Evolutionary conservation across 53 echinoderm and acorn worm genomes (phyloP).

Genomic region (Echinarachnius parma): DNA sequence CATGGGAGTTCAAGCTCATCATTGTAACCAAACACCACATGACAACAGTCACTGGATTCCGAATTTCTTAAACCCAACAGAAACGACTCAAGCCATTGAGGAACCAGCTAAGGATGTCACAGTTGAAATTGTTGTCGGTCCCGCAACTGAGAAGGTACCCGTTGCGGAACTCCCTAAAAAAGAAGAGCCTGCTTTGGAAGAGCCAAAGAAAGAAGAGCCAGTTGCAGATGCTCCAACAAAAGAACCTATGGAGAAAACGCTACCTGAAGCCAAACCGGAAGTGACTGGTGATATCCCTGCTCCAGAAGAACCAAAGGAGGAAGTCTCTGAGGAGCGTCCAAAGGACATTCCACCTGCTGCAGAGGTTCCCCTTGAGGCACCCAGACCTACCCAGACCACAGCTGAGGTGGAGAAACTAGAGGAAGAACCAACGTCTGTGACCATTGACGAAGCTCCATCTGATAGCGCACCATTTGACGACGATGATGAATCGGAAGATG

Average conservation of each 20-base stretch:
- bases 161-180: no score
- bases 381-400: constrained; percentile 38
- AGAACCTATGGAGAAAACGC: constrained; percentile 32
- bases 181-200: no score
- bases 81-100: constrained; percentile 18
- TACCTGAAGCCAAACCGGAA: constrained; percentile 34
- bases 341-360: constrained; percentile 43
- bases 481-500: constrained; percentile 49
- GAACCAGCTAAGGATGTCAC: constrained; percentile 36
- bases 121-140: constrained; percentile 39
- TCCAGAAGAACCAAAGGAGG: constrained; percentile 33
- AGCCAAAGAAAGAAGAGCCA: constrained; percentile 22
- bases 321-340: constrained; percentile 33
- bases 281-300: constrained; percentile 51
- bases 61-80: constrained; percentile 22
- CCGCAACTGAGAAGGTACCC: no score
- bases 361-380: constrained; percentile 48
- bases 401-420: constrained; percentile 37
- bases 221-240: constrained; percentile 2
- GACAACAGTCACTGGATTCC: no score
- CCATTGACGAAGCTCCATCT: constrained; percentile 40
- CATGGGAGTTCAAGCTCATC: no score
- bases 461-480: constrained; percentile 32
- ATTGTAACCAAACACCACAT: no score
- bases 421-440: constrained; percentile 27